Evolutionary conservation across 2,888 invertebrate genomes (phyloP).

Genomic region (Brassicogethes aeneus): DNA sequence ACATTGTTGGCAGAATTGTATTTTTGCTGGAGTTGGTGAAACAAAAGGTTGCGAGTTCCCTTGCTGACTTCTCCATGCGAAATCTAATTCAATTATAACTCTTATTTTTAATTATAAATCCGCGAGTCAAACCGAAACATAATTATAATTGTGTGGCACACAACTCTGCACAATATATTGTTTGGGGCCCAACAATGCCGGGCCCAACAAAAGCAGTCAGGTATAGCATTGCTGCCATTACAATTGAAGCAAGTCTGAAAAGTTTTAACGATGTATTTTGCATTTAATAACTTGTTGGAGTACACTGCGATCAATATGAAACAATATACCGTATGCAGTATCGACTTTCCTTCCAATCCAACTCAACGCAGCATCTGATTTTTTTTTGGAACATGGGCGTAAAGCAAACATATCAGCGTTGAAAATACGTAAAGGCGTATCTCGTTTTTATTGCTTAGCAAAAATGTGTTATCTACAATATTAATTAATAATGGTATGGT

Average conservation of each 20-base stretch:
- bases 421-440: no score
- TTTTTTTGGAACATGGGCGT: no score
- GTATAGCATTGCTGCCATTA: constrained; percentile 36
- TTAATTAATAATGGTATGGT: no score
- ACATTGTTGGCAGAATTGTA: no score
- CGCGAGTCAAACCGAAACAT: constrained; percentile 38
- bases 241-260: constrained; percentile 42
- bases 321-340: constrained; percentile 29
- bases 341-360: no score
- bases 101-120: constrained; percentile 39
- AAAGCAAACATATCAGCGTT: no score
- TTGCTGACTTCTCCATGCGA: constrained; percentile 11
- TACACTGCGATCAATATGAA: constrained; percentile 36
- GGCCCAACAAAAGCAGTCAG: constrained; percentile 37
- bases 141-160: constrained; percentile 40
- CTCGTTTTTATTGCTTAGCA: no score
- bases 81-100: constrained; percentile 18
- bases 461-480: no score
- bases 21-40: no score
- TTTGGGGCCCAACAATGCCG: constrained; percentile 34
- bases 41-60: constrained; percentile 7
- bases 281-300: constrained; percentile 42
- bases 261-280: constrained; percentile 43
- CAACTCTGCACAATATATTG: constrained; percentile 39
- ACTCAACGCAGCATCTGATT: no score